Evolutionary conservation across 2,113 vertebrate genomes (phyloP), one percentile per base, ranked within the genome.

Genomic region (Dissostichus mawsoni): DNA sequence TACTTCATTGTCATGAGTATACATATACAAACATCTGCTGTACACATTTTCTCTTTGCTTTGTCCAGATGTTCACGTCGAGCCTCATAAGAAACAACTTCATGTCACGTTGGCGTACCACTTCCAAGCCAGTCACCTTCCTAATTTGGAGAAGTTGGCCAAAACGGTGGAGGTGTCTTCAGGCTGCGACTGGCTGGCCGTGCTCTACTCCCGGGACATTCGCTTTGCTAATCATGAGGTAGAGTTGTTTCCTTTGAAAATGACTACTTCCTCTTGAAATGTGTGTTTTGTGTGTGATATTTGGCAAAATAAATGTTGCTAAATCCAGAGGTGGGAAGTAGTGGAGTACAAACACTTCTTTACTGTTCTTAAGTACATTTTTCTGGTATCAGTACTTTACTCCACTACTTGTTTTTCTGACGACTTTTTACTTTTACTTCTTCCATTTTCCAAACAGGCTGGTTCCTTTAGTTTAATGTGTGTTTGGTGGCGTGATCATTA

Each of bases 71-170:
- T 96, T 1, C 97, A 95, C 0, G 96, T 99, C 70, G 98, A 99
- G 76, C 97, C 97, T 16, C 98, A 99, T 86, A 99, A 98, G 95
- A 99, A 99, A 93, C 98, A 99, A 89, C 96, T 99, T 29, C 98
- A 99, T 0, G 96, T 99, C 64, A 99, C 98, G 0, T 92, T 99
- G 91, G 98, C 98, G 1, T 99, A 99, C 92, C 98, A 99, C 93
- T 99, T 99, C 93, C 98, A 98, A 89, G 83, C 94, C 82, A 96
- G 95, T 92, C 97, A 99, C 90, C 94, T 98, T 67, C 91, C 96
- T 53, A 92, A 95, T 0, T 87, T 99, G 81, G 98, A 99, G 93
- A 98, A 98, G 89, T 87, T 99, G 13, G 96, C 98, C 2, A 97
- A 97, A 92, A 94, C 84, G 57, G 95, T 99, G 0, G 97, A 99